Evolutionary conservation across 2,888 invertebrate species (phyloP).

Genomic region (Teinopalpus imperialis): DNA sequence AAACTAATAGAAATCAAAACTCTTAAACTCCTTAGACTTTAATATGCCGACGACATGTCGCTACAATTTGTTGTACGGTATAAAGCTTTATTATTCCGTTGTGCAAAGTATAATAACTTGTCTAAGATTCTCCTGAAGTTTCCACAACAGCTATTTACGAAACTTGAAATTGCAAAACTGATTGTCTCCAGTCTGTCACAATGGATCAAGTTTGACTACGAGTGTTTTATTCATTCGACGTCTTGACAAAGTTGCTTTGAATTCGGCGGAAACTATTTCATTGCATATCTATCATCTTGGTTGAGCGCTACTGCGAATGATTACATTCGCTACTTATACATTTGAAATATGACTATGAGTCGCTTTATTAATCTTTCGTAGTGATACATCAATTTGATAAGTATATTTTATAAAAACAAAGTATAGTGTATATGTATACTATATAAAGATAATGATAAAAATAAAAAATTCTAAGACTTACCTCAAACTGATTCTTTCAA

Average conservation of each 20-base stretch:
- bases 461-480: too few species aligned
- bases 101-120: conserved; percentile 18
- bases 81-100: conserved; percentile 19
- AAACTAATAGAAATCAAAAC: too few species aligned
- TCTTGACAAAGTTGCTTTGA: conserved; percentile 20
- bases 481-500: too few species aligned
- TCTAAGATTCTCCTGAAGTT: conserved; percentile 9
- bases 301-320: conserved; percentile 19
- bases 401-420: conserved; percentile 3
- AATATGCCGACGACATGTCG: neutral
- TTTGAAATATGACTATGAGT: conserved; percentile 12
- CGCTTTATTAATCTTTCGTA: conserved; percentile 11
- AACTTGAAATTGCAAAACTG: conserved; percentile 27
- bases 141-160: conserved; percentile 18
- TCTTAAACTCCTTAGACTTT: neutral
- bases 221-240: conserved; percentile 22
- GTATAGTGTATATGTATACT: too few species aligned
- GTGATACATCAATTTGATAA: conserved; percentile 10
- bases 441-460: too few species aligned
- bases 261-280: conserved; percentile 19
- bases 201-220: conserved; percentile 25
- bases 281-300: conserved; percentile 21
- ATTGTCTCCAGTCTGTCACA: conserved; percentile 26
- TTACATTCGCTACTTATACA: conserved; percentile 15
- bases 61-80: conserved; percentile 2